These are phyloP conservation scores for Selene dorsalis DNA, from an alignment of 2,797 vertebrate species.

Conservation along the genomic window DNA sequence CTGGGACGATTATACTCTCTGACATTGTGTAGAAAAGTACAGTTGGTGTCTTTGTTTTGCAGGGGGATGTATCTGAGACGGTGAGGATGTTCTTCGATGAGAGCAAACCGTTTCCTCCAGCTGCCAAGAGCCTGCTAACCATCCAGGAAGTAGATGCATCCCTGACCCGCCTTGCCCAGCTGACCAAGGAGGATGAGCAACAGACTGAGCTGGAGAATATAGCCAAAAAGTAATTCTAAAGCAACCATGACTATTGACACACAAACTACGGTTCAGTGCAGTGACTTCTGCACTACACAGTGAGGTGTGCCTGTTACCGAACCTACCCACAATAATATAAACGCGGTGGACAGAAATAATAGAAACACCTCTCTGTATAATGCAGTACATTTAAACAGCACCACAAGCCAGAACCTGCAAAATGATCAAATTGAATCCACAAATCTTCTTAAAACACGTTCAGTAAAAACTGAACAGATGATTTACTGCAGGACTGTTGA, in stretches of 20 bases:
- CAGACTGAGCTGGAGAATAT: conserved; percentile 91
- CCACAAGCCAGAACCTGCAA: not conserved
- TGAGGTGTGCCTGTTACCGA: not conserved
- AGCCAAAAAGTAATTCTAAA: conserved; percentile 85
- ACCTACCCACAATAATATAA: not conserved
- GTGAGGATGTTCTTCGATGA: conserved; percentile 95
- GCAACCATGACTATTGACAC: too few relatives aligned
- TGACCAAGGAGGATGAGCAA: conserved; percentile 98
- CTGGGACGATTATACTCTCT: not conserved
- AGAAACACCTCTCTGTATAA: not conserved
- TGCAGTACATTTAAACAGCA: not conserved
- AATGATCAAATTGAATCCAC: not conserved
- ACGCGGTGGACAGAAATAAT: not conserved
- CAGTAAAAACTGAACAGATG: not conserved
- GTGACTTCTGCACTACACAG: not conserved
- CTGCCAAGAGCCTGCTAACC: conserved; percentile 93
- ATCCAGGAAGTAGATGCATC: conserved; percentile 96
- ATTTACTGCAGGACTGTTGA: not conserved
- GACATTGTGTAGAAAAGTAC: not conserved
- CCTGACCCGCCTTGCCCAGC: conserved; percentile 88
- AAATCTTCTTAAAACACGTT: not conserved
- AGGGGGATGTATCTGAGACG: conserved; percentile 98
- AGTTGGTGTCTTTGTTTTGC: not conserved
- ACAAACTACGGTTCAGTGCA: too few relatives aligned
- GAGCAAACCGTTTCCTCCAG: conserved; percentile 91